Percentiles rank a stretch among this genome's conserved stretches.
These are phyloP conservation scores for Calephelis perditalis DNA, from an alignment of 2,888 invertebrate species.

Conservation along the genomic window DNA sequence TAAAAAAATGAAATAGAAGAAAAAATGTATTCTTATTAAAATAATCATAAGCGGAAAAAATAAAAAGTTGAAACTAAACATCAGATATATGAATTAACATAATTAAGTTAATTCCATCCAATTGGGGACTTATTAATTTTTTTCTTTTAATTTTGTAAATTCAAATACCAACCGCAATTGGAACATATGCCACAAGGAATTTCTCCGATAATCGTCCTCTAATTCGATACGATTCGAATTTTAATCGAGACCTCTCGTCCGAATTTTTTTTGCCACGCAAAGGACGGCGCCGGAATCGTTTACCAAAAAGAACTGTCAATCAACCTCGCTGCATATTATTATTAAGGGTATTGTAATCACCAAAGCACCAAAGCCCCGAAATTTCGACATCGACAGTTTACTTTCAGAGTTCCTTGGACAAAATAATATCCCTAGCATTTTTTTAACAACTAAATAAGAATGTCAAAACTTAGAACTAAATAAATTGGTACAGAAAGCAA, in stretches of 20 bases:
- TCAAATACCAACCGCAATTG: slow-evolving; percentile 30
- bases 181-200: slow-evolving; percentile 71
- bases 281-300: slow-evolving; percentile 42
- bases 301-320: slow-evolving; percentile 57
- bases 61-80: background rate
- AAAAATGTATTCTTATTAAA: background rate
- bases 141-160: slow-evolving; percentile 24
- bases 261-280: slow-evolving; percentile 37
- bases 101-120: slow-evolving; percentile 11
- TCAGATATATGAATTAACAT: slow-evolving; percentile 7
- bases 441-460: too few relatives aligned
- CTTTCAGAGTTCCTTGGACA: slow-evolving; percentile 31
- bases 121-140: slow-evolving; percentile 14
- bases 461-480: too few relatives aligned
- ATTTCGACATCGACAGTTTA: slow-evolving; percentile 49
- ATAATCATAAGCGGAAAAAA: too few relatives aligned
- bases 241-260: slow-evolving; percentile 39
- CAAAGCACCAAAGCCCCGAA: slow-evolving; percentile 22
- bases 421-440: too few relatives aligned
- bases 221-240: slow-evolving; percentile 60
- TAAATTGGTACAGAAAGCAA: too few relatives aligned
- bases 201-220: slow-evolving; percentile 67
- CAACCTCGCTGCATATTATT: slow-evolving; percentile 63
- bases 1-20: background rate
- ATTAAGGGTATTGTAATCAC: slow-evolving; percentile 54